Evolutionary conservation across 2,797 vertebrate genomes (phyloP).

Genomic region (Typhlichthys subterraneus): DNA sequence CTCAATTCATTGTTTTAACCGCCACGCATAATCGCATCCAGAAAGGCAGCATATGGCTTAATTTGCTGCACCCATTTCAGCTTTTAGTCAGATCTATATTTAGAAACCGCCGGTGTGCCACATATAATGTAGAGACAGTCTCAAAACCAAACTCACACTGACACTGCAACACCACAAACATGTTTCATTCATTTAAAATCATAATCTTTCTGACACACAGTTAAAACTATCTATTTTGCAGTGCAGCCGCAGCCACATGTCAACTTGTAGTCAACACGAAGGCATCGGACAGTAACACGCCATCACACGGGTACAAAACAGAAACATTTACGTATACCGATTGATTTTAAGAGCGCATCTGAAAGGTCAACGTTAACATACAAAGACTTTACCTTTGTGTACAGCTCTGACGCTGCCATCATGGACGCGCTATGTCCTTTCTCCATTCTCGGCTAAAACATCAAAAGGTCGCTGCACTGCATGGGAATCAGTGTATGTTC

Average conservation of each 20-base stretch:
- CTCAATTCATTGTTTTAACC: background rate
- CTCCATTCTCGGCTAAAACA: slow-evolving; percentile 60
- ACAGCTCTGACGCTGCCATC: slow-evolving; percentile 95
- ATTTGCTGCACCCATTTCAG: slow-evolving; percentile 31
- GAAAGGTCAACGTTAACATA: background rate
- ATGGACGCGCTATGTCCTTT: slow-evolving; percentile 56
- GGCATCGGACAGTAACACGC: background rate
- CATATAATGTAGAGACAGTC: background rate
- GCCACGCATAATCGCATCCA: background rate
- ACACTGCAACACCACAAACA: background rate
- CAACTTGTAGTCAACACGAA: background rate
- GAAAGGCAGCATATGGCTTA: background rate
- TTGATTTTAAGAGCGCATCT: background rate
- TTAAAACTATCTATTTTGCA: background rate
- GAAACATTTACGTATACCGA: background rate
- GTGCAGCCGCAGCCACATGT: background rate
- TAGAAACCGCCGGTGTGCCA: slow-evolving; percentile 20
- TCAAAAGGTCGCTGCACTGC: slow-evolving; percentile 43
- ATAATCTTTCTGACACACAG: fast-evolving
- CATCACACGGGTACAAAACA: background rate
- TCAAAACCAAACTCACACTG: background rate
- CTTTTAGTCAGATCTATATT: slow-evolving; percentile 20
- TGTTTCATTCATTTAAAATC: slow-evolving; percentile 48
- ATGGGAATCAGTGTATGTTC: slow-evolving; percentile 22
- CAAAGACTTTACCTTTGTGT: slow-evolving; percentile 86